phyloP scores from a whole-genome alignment of 1,140 invertebrate genomes.

The Trichoplusia ni region DNA sequence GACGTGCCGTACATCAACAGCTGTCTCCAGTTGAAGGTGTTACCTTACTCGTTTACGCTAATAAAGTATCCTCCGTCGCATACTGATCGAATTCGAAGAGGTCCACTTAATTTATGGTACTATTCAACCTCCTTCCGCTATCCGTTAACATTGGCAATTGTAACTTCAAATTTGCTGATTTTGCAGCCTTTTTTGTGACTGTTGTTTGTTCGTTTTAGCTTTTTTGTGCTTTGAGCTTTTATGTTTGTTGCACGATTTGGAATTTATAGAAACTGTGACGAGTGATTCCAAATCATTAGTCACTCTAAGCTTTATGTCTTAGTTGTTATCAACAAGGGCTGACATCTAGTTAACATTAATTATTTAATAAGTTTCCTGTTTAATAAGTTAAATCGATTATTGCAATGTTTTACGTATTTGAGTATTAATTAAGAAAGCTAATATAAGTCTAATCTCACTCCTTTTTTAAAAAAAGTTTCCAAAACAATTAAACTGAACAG shows the following conservation, averaged over 20 bases:
- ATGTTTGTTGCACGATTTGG: conserved; percentile 1
- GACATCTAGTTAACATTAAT: too few species aligned
- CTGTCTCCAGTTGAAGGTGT: conserved; percentile 13
- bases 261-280: background rate
- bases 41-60: conserved; percentile 21
- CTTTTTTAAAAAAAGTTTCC: too few species aligned
- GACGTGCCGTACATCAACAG: background rate
- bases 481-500: too few species aligned
- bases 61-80: background rate
- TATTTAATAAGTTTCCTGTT: too few species aligned
- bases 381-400: too few species aligned
- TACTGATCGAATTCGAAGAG: conserved; percentile 20
- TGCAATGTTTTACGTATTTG: too few species aligned
- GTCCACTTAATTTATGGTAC: conserved; percentile 26
- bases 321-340: too few species aligned
- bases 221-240: conserved; percentile 5
- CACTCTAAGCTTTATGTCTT: too few species aligned
- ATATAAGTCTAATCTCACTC: too few species aligned
- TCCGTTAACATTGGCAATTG: conserved; percentile 26
- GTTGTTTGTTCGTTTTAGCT: background rate
- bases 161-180: conserved; percentile 22
- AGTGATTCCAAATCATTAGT: too few species aligned
- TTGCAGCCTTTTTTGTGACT: background rate
- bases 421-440: too few species aligned
- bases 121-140: conserved; percentile 29